A percentile compares a stretch with the other conserved stretches of the same genome.
Conservation (phyloP, 2,888 invertebrate genomes). For the Automeris io region DNA sequence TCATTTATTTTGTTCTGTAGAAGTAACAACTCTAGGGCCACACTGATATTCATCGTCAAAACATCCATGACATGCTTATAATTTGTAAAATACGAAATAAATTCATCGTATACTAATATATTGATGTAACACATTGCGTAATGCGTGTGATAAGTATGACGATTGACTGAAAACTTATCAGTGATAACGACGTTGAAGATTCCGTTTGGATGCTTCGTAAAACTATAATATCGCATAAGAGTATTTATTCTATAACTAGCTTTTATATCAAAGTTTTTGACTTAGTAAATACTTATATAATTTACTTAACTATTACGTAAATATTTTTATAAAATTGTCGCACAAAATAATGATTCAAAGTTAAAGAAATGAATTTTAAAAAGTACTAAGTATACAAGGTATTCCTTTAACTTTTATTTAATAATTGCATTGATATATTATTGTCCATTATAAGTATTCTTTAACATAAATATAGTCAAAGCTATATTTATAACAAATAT, state of each 20-base stretch:
- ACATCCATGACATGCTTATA: conserved; percentile 20
- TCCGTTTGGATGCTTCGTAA: neutral
- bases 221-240: neutral
- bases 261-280: too few relatives aligned
- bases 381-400: too few relatives aligned
- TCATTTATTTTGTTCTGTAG: conserved; percentile 65
- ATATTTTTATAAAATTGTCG: too few relatives aligned
- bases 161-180: neutral
- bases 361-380: too few relatives aligned
- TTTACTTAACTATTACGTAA: too few relatives aligned
- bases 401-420: too few relatives aligned
- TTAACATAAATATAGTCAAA: neutral
- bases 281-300: too few relatives aligned
- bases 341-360: too few relatives aligned
- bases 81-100: neutral
- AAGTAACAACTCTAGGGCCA: conserved; percentile 52
- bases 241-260: neutral
- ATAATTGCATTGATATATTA: too few relatives aligned
- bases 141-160: neutral
- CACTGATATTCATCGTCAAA: conserved; percentile 27
- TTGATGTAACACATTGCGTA: neutral
- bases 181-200: neutral
- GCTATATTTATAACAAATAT: neutral
- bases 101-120: neutral
- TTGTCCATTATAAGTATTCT: neutral